A percentile compares a stretch with the other conserved stretches of the same genome.
phyloP scores from a whole-genome alignment of 1,140 invertebrate species.

The Bombyx mori region ASM3026992v2 NC_085111.1:11270001-11270500 shows the following conservation, averaged over 20 bases:
- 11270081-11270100: too few relatives aligned
- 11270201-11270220: too few relatives aligned
- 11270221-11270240: background rate
- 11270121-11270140: too few relatives aligned
- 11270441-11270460: constrained; percentile 30
- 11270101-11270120: too few relatives aligned
- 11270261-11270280: constrained; percentile 22
- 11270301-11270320: constrained; percentile 16
- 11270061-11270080: too few relatives aligned
- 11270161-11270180: too few relatives aligned
- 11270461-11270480: constrained; percentile 23
- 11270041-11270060: too few relatives aligned
- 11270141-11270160: too few relatives aligned
- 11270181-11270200: too few relatives aligned
- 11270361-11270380: constrained; percentile 48
- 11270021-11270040: too few relatives aligned
- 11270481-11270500: background rate
- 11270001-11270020: too few relatives aligned
- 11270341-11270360: constrained; percentile 46
- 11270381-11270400: constrained; percentile 65
- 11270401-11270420: constrained; percentile 48
- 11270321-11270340: constrained; percentile 52
- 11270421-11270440: constrained; percentile 34
- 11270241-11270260: background rate
- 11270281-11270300: constrained; percentile 22